A percentile compares a stretch with the other conserved stretches of the same genome.
These are phyloP conservation scores for Camelus dromedarius DNA, from an alignment of 2,113 vertebrate species.

Conservation along the genomic window DNA sequence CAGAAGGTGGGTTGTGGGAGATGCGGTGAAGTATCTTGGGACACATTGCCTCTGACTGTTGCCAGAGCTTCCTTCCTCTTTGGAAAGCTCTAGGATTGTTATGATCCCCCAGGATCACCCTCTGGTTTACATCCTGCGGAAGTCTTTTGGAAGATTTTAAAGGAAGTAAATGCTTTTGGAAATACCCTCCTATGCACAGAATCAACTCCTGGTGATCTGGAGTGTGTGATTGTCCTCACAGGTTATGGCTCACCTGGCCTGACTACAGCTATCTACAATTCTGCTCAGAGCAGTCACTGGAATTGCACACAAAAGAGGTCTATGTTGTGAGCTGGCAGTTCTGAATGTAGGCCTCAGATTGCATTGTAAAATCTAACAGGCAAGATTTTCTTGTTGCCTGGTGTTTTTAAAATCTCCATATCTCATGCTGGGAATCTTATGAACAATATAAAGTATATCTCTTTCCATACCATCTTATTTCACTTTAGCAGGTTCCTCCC, in stretches of 20 bases:
- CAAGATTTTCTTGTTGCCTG: not conserved
- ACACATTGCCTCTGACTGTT: conserved; percentile 67
- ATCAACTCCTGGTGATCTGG: not conserved
- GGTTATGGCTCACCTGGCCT: not conserved
- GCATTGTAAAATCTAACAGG: not conserved
- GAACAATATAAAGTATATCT: not conserved
- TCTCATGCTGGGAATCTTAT: not conserved
- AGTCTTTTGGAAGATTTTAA: conserved; percentile 70
- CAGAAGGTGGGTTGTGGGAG: not conserved
- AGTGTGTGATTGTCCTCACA: not conserved
- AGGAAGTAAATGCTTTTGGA: conserved; percentile 49
- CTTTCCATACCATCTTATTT: not conserved
- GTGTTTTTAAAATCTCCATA: not conserved
- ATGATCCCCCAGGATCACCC: conserved; percentile 57
- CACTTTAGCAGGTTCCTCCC: not conserved
- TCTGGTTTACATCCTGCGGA: conserved; percentile 62
- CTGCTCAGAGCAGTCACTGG: not conserved
- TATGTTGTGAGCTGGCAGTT: not conserved
- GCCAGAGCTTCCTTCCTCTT: conserved; percentile 82
- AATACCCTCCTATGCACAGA: not conserved
- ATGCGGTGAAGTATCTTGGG: conserved; percentile 18
- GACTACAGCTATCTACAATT: not conserved
- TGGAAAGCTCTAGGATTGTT: conserved; percentile 69
- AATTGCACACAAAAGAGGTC: not conserved
- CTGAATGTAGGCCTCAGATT: not conserved